These are phyloP conservation scores for Ochlodes sylvanus DNA, from an alignment of 2,888 invertebrate genomes.

Conservation along the genomic window DNA sequence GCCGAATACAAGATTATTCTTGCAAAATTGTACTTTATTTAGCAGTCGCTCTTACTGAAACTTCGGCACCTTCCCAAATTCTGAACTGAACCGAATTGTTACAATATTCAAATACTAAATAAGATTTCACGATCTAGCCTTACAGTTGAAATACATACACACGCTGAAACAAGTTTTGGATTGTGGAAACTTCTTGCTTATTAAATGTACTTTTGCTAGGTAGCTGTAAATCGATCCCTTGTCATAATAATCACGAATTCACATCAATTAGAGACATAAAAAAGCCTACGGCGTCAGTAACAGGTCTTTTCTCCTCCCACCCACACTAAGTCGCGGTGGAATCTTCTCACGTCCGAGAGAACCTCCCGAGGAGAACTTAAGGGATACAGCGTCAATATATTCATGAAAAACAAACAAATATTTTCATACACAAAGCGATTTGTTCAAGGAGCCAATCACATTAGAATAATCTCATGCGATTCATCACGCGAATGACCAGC, in stretches of 20 bases:
- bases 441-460: background rate
- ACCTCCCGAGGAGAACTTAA: background rate
- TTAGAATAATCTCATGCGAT: background rate
- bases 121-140: background rate
- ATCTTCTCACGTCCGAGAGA: too few relatives aligned
- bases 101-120: background rate
- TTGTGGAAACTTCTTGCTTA: background rate
- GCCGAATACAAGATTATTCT: background rate
- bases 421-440: background rate
- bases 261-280: too few relatives aligned
- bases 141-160: background rate
- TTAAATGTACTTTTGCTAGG: background rate
- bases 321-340: too few relatives aligned
- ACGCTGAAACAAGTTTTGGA: background rate
- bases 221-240: too few relatives aligned
- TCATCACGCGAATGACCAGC: slow-evolving; percentile 5
- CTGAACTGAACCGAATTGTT: background rate
- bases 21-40: background rate
- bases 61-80: background rate
- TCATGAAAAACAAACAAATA: background rate
- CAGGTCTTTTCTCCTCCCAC: too few relatives aligned
- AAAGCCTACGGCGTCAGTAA: too few relatives aligned
- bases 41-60: background rate
- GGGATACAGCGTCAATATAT: background rate
- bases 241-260: too few relatives aligned